Evolutionary conservation across 1,140 invertebrate genomes (phyloP), one percentile per base, ranked within the genome.

Genomic region (Dendroctonus valens): DNA sequence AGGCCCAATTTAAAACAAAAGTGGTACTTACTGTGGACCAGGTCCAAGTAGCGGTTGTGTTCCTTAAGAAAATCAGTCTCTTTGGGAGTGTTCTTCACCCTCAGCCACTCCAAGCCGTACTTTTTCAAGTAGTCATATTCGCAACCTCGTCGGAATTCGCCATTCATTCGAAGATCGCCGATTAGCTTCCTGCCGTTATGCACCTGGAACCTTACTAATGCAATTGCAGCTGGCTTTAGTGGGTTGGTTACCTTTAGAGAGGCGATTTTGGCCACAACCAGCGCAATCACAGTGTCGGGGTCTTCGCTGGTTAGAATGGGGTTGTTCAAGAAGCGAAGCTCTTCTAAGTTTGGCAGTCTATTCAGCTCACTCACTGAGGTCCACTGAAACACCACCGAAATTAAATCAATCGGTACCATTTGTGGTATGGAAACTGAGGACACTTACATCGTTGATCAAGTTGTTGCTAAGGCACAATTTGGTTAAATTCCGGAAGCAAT

Each of bases 121-220:
- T 87, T 84, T 79, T 94, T 95, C 72, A 94, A 79, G 75, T 94
- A 94, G 80, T 95, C 93, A 65, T 93, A 89, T 74, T 94, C 91
- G 0, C 93, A 89, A n/a, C 91, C 92, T 73, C 88, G 83, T 66
- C 91, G 84, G 68, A 92, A 86, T 51, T 87, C 84, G 0, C 79
- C 71, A 6, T 79, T 80, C 68, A 94, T 86, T 77, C 83, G 76
- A 41, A 52, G 52, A 9, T 61, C 50, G 6, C 50, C 48, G 5
- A 61, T 40, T 12, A 61, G 48, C 9, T 52, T 8, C 15, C 84
- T 84, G 12, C 88, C 86, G 79, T 92, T 92, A 5, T 92, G 77
- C 73, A 83, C 81, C 81, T 87, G 78, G 44, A 85, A 71, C 54
- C 50, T n/a, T 52, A 15, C 8, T 8, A 52, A 52, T 11, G 26